Conservation (phyloP, 2,888 invertebrate species). For the Hirtodrosophila confusa region DNA sequence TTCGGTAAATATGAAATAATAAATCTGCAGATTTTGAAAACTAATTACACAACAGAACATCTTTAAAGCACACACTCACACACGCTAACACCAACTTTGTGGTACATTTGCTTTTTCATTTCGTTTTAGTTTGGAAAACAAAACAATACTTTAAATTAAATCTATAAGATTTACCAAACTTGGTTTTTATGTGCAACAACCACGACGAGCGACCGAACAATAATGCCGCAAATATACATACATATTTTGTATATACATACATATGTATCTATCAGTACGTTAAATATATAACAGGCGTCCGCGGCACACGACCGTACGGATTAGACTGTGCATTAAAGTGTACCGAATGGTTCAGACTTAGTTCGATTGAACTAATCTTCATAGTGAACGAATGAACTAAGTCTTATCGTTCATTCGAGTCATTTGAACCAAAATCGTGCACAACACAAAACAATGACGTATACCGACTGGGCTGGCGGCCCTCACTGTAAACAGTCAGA, state of each 20-base stretch:
- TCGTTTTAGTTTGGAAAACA: slow-evolving; percentile 22
- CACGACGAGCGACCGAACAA: slow-evolving; percentile 43
- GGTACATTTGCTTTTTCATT: neutral
- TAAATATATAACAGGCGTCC: slow-evolving; percentile 29
- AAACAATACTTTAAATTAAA: slow-evolving; percentile 56
- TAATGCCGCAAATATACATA: slow-evolving; percentile 56
- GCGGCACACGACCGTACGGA: slow-evolving; percentile 38
- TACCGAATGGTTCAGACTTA: too few species aligned
- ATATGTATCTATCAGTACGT: slow-evolving; percentile 18
- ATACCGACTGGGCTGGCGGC: too few species aligned
- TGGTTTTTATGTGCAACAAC: slow-evolving; percentile 38
- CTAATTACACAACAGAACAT: slow-evolving; percentile 38
- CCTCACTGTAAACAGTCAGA: too few species aligned
- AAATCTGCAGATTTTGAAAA: slow-evolving; percentile 21
- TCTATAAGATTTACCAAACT: slow-evolving; percentile 47
- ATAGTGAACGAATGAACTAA: too few species aligned
- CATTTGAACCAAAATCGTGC: too few species aligned
- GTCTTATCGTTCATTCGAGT: too few species aligned
- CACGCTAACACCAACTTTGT: slow-evolving; percentile 7
- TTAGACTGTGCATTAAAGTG: slow-evolving; percentile 22
- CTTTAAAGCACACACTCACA: slow-evolving; percentile 16
- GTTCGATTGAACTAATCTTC: too few species aligned
- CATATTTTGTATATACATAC: slow-evolving; percentile 20
- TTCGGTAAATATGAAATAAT: slow-evolving; percentile 9
- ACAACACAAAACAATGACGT: too few species aligned